These are phyloP conservation scores for Sebastes diaconus DNA, from an alignment of 2,797 vertebrate genomes.

Conservation along the genomic window DNA sequence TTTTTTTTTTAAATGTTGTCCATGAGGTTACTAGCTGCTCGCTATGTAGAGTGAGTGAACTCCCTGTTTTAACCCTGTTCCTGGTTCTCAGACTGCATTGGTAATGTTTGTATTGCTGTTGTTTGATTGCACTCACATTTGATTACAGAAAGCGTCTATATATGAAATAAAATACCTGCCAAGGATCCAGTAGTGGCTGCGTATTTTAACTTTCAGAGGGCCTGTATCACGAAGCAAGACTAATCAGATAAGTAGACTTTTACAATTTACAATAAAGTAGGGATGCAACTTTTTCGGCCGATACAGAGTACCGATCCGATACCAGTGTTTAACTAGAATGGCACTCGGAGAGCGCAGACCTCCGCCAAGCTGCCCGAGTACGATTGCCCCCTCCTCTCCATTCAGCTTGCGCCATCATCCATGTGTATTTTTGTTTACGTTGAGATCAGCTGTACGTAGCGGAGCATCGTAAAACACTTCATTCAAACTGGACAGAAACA, in stretches of 20 bases:
- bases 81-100: slow-evolving; percentile 88
- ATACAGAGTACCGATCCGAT: too few relatives aligned
- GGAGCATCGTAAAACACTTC: too few relatives aligned
- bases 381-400: too few relatives aligned
- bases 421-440: too few relatives aligned
- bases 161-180: slow-evolving; percentile 85
- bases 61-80: slow-evolving; percentile 79
- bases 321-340: too few relatives aligned
- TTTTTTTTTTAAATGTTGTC: slow-evolving; percentile 70
- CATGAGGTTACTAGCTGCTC: slow-evolving; percentile 79
- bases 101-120: slow-evolving; percentile 92
- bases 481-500: too few relatives aligned
- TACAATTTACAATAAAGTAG: background rate
- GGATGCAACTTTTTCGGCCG: too few relatives aligned
- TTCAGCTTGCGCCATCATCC: too few relatives aligned
- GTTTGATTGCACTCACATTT: slow-evolving; percentile 89
- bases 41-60: slow-evolving; percentile 77
- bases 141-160: slow-evolving; percentile 88
- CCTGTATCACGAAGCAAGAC: background rate
- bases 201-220: slow-evolving; percentile 53
- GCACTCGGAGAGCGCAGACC: too few relatives aligned
- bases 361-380: too few relatives aligned
- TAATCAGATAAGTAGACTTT: too few relatives aligned
- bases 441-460: too few relatives aligned
- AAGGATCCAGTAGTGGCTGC: slow-evolving; percentile 69